These are phyloP conservation scores for Eretmodus cyanostictus DNA, from an alignment of 2,113 vertebrate genomes.

Conservation along the genomic window DNA sequence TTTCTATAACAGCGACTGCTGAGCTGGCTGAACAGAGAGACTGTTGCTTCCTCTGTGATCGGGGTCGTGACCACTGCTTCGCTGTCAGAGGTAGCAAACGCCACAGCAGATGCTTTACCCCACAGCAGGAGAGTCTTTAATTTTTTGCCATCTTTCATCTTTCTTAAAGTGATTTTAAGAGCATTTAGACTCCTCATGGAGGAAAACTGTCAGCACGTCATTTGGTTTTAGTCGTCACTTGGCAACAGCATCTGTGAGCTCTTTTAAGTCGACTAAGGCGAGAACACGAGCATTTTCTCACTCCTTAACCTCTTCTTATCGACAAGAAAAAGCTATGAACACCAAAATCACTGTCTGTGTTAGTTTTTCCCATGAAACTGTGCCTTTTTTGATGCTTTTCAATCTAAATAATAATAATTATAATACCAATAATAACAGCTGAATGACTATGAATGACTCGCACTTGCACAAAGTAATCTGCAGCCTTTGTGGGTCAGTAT, in stretches of 20 bases:
- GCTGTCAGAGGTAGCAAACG: not conserved
- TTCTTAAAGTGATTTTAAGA: not conserved
- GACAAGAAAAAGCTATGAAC: not conserved
- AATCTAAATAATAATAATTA: not conserved
- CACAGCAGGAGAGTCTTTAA: not conserved
- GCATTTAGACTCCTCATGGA: not conserved
- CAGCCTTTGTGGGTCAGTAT: not conserved
- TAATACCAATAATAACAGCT: not conserved
- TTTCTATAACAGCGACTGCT: not conserved
- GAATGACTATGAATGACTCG: not conserved
- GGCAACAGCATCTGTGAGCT: not conserved
- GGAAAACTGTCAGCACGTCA: not conserved
- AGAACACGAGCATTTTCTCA: not conserved
- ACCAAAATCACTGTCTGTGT: not conserved
- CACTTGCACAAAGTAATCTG: not conserved
- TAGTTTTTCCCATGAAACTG: not conserved
- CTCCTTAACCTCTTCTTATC: not conserved
- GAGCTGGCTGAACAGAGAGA: not conserved
- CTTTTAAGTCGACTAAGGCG: not conserved
- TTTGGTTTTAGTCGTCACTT: not conserved
- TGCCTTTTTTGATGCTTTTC: not conserved
- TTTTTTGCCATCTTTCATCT: not conserved
- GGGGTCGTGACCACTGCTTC: not conserved
- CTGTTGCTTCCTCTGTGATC: not conserved
- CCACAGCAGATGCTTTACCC: not conserved